These are phyloP conservation scores for Sipha flava DNA, from an alignment of 1,140 invertebrate genomes.

Conservation along the genomic window DNA sequence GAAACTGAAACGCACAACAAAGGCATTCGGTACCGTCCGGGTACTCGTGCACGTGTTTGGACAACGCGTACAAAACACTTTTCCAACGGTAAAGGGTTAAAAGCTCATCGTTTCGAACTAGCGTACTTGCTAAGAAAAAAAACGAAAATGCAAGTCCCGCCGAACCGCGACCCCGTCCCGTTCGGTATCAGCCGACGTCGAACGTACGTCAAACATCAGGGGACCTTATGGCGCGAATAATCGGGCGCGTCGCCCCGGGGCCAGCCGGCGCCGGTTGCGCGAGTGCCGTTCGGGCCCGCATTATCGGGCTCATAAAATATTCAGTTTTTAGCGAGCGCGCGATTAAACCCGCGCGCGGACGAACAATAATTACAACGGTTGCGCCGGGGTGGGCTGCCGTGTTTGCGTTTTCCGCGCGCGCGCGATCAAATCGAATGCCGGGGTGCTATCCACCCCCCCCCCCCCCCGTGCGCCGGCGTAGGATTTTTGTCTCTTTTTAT, in stretches of 20 bases:
- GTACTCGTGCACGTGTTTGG: no score
- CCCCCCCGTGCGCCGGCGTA: not conserved
- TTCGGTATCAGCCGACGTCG: no score
- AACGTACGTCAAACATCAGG: no score
- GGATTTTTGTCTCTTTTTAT: not conserved
- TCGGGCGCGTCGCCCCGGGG: no score
- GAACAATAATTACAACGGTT: constrained; percentile 31
- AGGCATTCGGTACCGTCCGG: no score
- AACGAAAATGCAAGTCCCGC: not conserved
- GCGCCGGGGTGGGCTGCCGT: not conserved
- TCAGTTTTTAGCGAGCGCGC: constrained; percentile 15
- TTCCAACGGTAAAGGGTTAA: no score
- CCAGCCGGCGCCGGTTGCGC: no score
- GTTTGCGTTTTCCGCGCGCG: constrained; percentile 4
- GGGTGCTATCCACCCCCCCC: not conserved
- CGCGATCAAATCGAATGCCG: not conserved
- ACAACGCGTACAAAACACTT: no score
- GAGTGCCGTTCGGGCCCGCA: not conserved
- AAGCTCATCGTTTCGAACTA: no score
- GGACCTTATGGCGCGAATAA: no score
- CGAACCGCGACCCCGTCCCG: no score
- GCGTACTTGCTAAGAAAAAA: not conserved
- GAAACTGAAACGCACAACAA: no score
- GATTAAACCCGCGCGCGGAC: constrained; percentile 21
- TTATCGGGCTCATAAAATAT: not conserved